phyloP scores from a whole-genome alignment of 2,888 invertebrate species.

The Drosophila anceps region DNA sequence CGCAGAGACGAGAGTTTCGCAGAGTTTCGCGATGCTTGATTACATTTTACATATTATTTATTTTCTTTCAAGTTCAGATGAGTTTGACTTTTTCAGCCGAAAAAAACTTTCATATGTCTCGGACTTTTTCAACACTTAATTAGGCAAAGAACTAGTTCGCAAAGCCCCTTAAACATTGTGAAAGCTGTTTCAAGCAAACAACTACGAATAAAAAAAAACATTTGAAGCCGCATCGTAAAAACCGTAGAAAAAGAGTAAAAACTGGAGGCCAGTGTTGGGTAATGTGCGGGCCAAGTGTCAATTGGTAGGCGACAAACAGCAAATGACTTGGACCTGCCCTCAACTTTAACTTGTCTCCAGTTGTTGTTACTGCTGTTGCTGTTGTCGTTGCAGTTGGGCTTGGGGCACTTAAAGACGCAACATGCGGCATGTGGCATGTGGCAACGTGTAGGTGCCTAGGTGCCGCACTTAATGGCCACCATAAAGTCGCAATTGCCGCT shows the following conservation, averaged over 20 bases:
- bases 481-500: constrained; percentile 54
- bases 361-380: background rate
- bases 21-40: background rate
- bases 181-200: constrained; percentile 16
- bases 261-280: constrained; percentile 47
- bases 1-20: background rate
- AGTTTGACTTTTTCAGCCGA: background rate
- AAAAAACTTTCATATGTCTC: background rate
- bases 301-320: constrained; percentile 66
- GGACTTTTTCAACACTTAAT: constrained; percentile 10
- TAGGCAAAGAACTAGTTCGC: constrained; percentile 5
- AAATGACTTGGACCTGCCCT: constrained; percentile 58
- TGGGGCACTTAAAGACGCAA: constrained; percentile 47
- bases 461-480: constrained; percentile 75
- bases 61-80: constrained; percentile 3
- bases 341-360: constrained; percentile 25
- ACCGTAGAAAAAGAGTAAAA: background rate
- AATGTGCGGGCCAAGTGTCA: constrained; percentile 60
- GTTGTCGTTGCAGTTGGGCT: constrained; percentile 17
- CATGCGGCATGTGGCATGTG: constrained; percentile 36
- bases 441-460: constrained; percentile 76
- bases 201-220: constrained; percentile 24
- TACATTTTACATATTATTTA: background rate
- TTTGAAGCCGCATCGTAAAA: constrained; percentile 50
- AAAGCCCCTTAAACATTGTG: constrained; percentile 2